Evolutionary conservation across 2,888 invertebrate species (phyloP), one percentile per base, ranked within the genome.

Genomic region (Lochmaea capreae): DNA sequence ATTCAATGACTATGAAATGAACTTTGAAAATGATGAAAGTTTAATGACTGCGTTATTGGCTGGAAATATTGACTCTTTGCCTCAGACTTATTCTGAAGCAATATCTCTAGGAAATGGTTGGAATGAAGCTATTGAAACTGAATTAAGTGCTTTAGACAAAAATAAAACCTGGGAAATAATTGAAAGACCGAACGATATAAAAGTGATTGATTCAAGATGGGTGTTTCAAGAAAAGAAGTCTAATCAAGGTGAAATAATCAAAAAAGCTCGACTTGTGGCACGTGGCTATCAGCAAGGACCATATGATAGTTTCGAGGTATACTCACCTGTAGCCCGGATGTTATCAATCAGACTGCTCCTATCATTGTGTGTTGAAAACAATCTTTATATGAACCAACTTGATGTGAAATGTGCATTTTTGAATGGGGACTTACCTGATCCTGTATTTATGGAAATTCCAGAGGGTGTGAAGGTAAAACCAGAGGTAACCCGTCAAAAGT

Each of bases 1-100:
- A 70, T 73, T 71, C 42, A 26, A 71, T 16, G 76, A 77, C 43
- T 77, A 74, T 70, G 68, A 71, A 61, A 42, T 74, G 49, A 39
- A 72, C 46, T 72, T 43, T 61, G 67, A 67, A 49, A 9, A n/a
- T 49, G 69, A 72, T 18, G 65, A 72, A 62, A 46, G 57, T 18
- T 16, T 76, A 66, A 71, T 72, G 52, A 71, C 74, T 11, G 46
- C 12, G 1, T 72, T 77, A 65, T 69, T 52, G n/a, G 39, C 61
- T 39, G 70, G 63, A 4, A 61, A 42, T 71, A 59, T 67, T 43
- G 52, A n/a, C n/a, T 8, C 12, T n/a, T 8, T 8, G 2, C 52
- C 52, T 8, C 16, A 52, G 16, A 67, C 71, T 10, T 78, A 71
- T 49, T 54, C 39, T 46, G 75, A 75, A 65, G 75, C 73, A 63